Evolutionary conservation across 2,888 invertebrate genomes (phyloP), one percentile per base, ranked within the genome.

Genomic region (Xestia sexstrigata): DNA sequence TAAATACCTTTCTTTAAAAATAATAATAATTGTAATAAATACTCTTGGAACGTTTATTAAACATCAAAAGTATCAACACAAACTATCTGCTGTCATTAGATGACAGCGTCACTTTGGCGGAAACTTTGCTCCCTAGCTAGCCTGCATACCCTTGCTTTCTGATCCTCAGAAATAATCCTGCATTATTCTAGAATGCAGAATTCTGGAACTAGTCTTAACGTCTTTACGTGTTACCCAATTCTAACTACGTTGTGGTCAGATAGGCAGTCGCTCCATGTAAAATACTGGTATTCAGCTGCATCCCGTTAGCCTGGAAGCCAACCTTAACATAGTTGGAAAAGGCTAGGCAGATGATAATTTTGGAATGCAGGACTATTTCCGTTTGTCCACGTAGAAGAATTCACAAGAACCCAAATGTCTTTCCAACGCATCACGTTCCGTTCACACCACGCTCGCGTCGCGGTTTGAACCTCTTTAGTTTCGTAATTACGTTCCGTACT

Each of bases 401-500:
- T n/a, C 55, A 58, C 1, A 58, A 4, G 20, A 9, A n/a, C 15
- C 45, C n/a, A 26, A 52, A 26, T 39, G 35, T n/a, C 49, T 76
- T 52, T 15, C 35, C 35, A 78, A 42, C n/a, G 72, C 66, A 35
- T 20, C 52, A 62, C 49, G 23, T 52, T 66, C 60, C 23, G 69
- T 82, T 72, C 62, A 76, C 52, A 35, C 70, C 71, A 70, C 74
- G 70, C 74, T 39, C 30, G 55, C 76, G 45, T 63, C 66, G 58
- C 26, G 7, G 60, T 70, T 39, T 55, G 47, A 82, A 62, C 66
- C 82, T 79, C 71, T 81, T 86, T 81, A 82, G 87, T 85, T 88
- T 86, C 69, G 83, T 84, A 84, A 89, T 89, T 88, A 78, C 82
- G 78, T 79, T 77, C 83, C 71, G 39, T n/a, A 72, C 78, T 88